Evolutionary conservation across 2,888 invertebrate genomes (phyloP).

Genomic region (Lycophotia porphyrea): DNA sequence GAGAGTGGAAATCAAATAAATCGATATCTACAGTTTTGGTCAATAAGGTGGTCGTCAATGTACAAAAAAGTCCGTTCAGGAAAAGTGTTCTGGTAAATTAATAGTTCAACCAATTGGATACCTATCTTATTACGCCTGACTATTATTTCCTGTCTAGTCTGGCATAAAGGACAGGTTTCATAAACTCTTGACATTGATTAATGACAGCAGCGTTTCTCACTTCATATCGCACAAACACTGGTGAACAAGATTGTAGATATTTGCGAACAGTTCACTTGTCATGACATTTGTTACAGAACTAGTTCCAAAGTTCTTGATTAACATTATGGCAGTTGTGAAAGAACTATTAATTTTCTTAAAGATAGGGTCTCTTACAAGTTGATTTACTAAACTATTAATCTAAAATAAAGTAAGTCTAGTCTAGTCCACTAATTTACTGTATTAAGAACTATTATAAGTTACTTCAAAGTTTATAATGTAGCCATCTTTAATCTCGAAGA

Average conservation of each 20-base stretch:
- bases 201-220: constrained; percentile 34
- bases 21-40: background rate
- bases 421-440: constrained; percentile 36
- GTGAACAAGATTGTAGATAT: constrained; percentile 49
- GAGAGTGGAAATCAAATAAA: background rate
- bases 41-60: background rate
- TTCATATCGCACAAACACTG: constrained; percentile 42
- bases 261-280: constrained; percentile 51
- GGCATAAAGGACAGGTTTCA: constrained; percentile 37
- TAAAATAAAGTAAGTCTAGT: constrained; percentile 52
- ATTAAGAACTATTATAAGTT: constrained; percentile 40
- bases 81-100: background rate
- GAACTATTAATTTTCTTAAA: constrained; percentile 54
- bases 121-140: constrained; percentile 3
- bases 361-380: constrained; percentile 39
- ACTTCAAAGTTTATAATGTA: constrained; percentile 36
- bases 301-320: constrained; percentile 56
- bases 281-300: constrained; percentile 54
- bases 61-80: background rate
- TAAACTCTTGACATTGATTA: constrained; percentile 55
- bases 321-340: constrained; percentile 45
- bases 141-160: constrained; percentile 32
- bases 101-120: background rate
- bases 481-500: constrained; percentile 32
- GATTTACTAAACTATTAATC: constrained; percentile 49